Conservation (phyloP, 2,113 vertebrate genomes). For the Craseonycteris thonglongyai region DNA sequence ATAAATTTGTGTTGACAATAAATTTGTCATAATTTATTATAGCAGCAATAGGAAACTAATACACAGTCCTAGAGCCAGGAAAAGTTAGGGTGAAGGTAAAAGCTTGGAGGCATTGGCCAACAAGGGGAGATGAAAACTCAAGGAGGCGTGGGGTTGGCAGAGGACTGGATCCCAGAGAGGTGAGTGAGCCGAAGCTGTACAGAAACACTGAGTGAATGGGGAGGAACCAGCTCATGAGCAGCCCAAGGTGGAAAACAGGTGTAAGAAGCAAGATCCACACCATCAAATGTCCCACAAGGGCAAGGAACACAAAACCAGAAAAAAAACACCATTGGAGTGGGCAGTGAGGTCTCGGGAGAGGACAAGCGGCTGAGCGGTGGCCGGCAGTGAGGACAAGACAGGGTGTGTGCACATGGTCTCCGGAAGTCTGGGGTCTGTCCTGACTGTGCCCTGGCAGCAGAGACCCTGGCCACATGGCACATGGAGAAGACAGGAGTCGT, state of each 20-base stretch:
- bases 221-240: too few species aligned
- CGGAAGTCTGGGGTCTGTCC: neutral
- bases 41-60: neutral
- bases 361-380: neutral
- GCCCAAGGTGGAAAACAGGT: neutral
- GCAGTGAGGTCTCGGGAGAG: neutral
- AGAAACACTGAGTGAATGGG: neutral
- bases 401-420: rapidly evolving
- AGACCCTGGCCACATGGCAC: rapidly evolving
- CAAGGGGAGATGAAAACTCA: neutral
- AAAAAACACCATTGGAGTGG: neutral
- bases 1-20: neutral
- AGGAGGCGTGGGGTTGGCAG: neutral
- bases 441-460: neutral
- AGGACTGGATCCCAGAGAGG: neutral
- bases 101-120: neutral
- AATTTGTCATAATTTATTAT: neutral
- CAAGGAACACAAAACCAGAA: neutral
- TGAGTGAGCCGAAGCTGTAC: neutral
- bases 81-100: neutral
- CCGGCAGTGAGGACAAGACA: neutral
- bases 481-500: rapidly evolving
- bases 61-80: neutral
- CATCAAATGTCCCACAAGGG: neutral
- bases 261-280: neutral